Evolutionary conservation across 2,888 invertebrate genomes (phyloP), one percentile per base, ranked within the genome.

Genomic region (Notocelia uddmanniana): DNA sequence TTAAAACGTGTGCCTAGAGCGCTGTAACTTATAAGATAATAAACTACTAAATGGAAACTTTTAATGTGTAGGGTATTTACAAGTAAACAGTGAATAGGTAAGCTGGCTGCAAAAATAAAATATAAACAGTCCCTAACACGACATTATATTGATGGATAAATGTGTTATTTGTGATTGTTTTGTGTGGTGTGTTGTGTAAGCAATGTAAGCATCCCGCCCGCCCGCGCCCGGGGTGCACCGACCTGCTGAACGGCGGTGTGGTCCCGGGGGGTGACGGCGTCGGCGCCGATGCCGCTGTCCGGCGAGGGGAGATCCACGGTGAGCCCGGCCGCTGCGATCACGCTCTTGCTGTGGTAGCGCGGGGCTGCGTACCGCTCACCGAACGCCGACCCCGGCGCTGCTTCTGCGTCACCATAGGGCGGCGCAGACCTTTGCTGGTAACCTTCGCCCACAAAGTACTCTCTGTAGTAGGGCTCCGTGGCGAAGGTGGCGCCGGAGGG

Each of bases 221-320:
- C 92, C 90, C 92, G 89, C 92, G 89, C 90, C 89, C 87, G 76
- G 77, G 81, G 83, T 80, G 80, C 85, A 95, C 95, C 95, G 94
- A 97, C 97, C 97, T 97, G 97, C 94, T 97, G 97, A 83, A 97
- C 96, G 87, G 97, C 96, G 86, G 97, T 97, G 94, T 98, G 97
- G 92, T 97, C 97, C 83, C 97, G 94, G 76, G 98, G 98, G 74
- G 98, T 98, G 88, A 98, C 97, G 80, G 98, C 97, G 86, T 98
- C 98, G 50, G 98, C 97, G 76, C 98, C 98, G 85, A 99, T 98
- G 77, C 99, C 99, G 86, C 98, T 98, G 94, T 99, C 99, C 34
- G 98, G 98, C 81, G 98, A 98, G 34, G 98, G 98, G 86, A 99
- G 95, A 93, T 98, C 98, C 85, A 98, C 98, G 66, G 98, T 98